phyloP scores from a whole-genome alignment of 2,888 invertebrate genomes.

The Cecidostiba fungosa region DNA sequence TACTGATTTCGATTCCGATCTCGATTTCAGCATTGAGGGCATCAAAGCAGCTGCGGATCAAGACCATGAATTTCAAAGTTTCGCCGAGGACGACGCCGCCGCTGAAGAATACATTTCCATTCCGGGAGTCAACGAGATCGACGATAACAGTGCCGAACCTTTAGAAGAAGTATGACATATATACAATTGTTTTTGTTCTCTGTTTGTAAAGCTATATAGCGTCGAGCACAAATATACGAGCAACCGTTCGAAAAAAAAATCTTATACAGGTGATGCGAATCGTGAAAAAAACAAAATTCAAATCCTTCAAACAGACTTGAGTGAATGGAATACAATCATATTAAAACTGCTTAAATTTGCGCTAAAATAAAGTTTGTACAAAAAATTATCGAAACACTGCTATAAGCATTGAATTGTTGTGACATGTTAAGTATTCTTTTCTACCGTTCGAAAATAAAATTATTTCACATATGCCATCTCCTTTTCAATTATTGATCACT shows the following conservation, averaged over 20 bases:
- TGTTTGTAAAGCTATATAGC: neutral
- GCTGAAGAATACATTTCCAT: constrained; percentile 69
- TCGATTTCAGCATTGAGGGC: constrained; percentile 65
- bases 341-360: too few species aligned
- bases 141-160: constrained; percentile 75
- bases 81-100: constrained; percentile 68
- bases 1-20: constrained; percentile 71
- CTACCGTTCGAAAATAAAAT: neutral
- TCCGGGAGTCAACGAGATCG: constrained; percentile 73
- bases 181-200: neutral
- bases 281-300: too few species aligned
- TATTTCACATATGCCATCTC: neutral
- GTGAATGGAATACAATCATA: too few species aligned
- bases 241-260: neutral
- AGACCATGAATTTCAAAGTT: constrained; percentile 21
- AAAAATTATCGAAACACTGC: too few species aligned
- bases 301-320: too few species aligned
- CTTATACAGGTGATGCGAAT: too few species aligned
- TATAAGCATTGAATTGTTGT: too few species aligned
- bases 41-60: neutral
- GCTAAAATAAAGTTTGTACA: too few species aligned
- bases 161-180: constrained; percentile 77
- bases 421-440: too few species aligned
- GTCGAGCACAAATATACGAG: neutral
- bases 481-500: constrained; percentile 6